Evolutionary conservation across 2,797 vertebrate genomes (phyloP).

Genomic region (Pseudochromis fuscus): DNA sequence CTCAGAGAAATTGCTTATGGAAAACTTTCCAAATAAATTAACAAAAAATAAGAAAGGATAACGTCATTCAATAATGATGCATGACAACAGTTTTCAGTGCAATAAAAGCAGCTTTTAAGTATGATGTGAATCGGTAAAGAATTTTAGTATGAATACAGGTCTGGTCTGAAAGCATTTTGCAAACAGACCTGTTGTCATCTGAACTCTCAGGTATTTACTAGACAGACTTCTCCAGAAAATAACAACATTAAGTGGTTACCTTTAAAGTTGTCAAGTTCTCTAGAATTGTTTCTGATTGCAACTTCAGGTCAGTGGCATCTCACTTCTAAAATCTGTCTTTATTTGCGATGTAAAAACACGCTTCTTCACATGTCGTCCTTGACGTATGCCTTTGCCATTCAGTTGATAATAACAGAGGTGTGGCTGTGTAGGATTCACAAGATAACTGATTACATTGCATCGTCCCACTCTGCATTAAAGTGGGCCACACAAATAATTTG

Average conservation of each 20-base stretch:
- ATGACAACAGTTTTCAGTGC: neutral
- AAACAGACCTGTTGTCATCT: too few species aligned
- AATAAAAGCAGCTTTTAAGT: neutral
- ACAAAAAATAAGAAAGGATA: conserved; percentile 2
- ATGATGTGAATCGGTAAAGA: neutral
- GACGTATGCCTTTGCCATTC: neutral
- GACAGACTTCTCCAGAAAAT: too few species aligned
- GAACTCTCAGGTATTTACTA: too few species aligned
- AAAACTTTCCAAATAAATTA: conserved; percentile 24
- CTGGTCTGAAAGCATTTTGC: too few species aligned
- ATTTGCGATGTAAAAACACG: neutral
- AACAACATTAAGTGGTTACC: too few species aligned
- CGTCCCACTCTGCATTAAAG: neutral
- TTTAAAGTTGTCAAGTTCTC: too few species aligned
- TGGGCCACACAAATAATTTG: neutral
- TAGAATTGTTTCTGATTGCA: too few species aligned
- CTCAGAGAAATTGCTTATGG: conserved; percentile 8
- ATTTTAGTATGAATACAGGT: neutral
- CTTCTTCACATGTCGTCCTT: neutral
- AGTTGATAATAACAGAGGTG: too few species aligned
- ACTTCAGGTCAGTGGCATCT: neutral
- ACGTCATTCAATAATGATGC: neutral
- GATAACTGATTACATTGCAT: too few species aligned
- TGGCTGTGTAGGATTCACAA: too few species aligned
- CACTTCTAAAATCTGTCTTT: neutral